Evolutionary conservation across 2,888 invertebrate genomes (phyloP).

Genomic region (Dryomyza anilis): DNA sequence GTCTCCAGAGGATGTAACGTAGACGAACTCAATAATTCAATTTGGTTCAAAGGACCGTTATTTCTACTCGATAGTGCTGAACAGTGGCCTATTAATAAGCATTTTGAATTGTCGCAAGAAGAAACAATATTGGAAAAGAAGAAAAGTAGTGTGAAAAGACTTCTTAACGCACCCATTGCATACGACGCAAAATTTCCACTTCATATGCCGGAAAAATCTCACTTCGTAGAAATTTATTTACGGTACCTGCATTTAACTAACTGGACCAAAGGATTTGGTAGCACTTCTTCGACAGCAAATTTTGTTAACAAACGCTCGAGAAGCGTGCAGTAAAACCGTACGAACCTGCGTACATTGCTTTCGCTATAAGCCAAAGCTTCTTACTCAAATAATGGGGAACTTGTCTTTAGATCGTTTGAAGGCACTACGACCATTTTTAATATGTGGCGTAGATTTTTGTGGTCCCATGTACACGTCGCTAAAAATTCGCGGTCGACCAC

Average conservation of each 20-base stretch:
- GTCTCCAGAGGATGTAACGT: too few relatives aligned
- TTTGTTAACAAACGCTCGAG: conserved; percentile 16
- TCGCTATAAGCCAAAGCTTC: conserved; percentile 21
- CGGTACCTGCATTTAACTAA: conserved; percentile 17
- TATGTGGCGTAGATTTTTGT: conserved; percentile 19
- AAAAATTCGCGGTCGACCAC: not conserved
- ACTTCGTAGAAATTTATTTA: not conserved
- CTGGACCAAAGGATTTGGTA: conserved; percentile 17
- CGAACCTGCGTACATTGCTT: conserved; percentile 21
- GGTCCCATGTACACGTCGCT: conserved; percentile 1
- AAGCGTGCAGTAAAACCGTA: conserved; percentile 18
- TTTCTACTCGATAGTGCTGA: too few relatives aligned
- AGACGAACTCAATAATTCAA: too few relatives aligned
- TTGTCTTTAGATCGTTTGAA: conserved; percentile 14
- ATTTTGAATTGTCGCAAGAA: too few relatives aligned
- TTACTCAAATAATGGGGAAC: conserved; percentile 20
- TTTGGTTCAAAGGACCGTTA: too few relatives aligned
- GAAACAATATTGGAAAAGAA: too few relatives aligned
- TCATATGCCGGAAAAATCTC: not conserved
- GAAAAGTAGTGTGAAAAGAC: too few relatives aligned
- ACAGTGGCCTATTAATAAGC: too few relatives aligned
- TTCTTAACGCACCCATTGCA: too few relatives aligned
- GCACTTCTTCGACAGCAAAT: not conserved
- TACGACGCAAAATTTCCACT: not conserved
- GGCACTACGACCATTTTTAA: too few relatives aligned